Percentiles rank a stretch among this genome's conserved stretches.
These are phyloP conservation scores for Tipula lateralis DNA, from an alignment of 2,888 invertebrate species.

Conservation along the genomic window DNA sequence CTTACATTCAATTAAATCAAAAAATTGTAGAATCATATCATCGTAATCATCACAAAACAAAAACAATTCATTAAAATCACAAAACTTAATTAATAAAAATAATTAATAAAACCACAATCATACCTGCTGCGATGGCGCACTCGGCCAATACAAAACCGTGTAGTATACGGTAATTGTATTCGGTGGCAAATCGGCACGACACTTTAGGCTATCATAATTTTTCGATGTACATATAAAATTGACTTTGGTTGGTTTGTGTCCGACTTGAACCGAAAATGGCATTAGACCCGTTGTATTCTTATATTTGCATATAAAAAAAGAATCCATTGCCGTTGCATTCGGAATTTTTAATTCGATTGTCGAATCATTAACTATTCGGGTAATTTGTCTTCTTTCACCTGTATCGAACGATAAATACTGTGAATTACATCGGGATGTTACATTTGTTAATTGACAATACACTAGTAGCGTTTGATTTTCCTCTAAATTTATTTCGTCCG, in stretches of 20 bases:
- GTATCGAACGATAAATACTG: background rate
- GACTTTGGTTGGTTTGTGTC: constrained; percentile 4
- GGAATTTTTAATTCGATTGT: constrained; percentile 30
- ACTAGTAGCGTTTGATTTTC: background rate
- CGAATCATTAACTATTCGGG: constrained; percentile 26
- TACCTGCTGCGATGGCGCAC: background rate
- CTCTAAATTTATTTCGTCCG: background rate
- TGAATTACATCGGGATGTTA: background rate
- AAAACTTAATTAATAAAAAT: background rate
- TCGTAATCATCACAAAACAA: constrained; percentile 15
- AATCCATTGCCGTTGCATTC: constrained; percentile 29
- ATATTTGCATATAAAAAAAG: constrained; percentile 29
- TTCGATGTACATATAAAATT: constrained; percentile 9
- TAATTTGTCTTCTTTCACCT: background rate
- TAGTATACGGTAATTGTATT: background rate
- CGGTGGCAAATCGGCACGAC: background rate
- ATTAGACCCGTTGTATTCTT: background rate
- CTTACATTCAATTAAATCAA: background rate
- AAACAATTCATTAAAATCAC: constrained; percentile 5
- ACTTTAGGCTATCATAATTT: background rate
- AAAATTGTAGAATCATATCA: background rate
- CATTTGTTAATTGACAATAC: constrained; percentile 26
- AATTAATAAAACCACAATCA: background rate
- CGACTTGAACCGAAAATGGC: background rate
- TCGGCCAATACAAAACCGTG: background rate